Percentiles rank a stretch among this genome's conserved stretches.
These are phyloP conservation scores for Ceratotherium simum DNA, from an alignment of 2,113 vertebrate species.

Conservation along the genomic window DNA sequence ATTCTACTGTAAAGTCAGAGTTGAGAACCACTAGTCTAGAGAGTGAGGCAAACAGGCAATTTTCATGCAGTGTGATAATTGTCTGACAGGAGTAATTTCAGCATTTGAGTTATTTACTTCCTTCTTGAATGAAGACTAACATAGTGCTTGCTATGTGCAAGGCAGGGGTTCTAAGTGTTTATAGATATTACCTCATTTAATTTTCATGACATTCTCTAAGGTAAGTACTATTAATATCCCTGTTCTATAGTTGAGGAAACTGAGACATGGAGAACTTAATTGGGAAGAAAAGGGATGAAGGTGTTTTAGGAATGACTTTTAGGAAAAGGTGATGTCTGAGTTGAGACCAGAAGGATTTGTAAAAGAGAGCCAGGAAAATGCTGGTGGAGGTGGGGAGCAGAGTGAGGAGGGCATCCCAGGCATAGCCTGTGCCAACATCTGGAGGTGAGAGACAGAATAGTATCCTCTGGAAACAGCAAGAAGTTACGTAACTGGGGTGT, in stretches of 20 bases:
- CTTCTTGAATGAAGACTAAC: neutral
- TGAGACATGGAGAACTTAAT: neutral
- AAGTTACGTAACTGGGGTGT: too few species aligned
- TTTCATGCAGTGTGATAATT: neutral
- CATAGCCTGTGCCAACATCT: neutral
- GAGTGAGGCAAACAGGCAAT: neutral
- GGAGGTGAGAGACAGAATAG: neutral
- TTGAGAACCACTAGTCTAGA: neutral
- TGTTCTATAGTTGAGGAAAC: neutral
- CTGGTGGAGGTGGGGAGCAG: neutral
- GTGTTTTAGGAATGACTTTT: neutral
- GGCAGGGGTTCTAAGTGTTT: neutral
- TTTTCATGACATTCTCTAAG: neutral
- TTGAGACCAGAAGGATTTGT: neutral
- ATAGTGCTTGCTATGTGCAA: neutral
- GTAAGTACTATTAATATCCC: neutral
- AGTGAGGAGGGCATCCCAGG: neutral
- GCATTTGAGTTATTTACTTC: neutral
- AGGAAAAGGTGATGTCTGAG: neutral
- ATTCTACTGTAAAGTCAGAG: neutral
- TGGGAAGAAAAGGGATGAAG: neutral
- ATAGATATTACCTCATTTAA: neutral
- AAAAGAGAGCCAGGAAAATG: neutral
- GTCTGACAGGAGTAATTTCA: neutral
- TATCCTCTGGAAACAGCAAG: neutral